phyloP scores from a whole-genome alignment of 2,888 invertebrate genomes.

The Ceratothoa steindachneri region DNA sequence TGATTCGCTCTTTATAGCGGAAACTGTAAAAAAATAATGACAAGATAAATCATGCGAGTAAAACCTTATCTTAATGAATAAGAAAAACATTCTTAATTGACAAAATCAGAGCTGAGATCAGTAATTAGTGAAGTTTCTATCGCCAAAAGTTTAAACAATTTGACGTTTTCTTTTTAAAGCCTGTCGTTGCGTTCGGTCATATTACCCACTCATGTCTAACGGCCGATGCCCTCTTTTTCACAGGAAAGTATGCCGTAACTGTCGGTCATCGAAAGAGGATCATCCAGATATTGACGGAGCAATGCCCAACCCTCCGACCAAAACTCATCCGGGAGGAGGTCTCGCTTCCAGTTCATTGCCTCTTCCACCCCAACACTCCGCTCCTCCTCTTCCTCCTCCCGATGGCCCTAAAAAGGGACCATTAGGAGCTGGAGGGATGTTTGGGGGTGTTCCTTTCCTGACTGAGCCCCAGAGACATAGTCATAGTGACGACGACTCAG shows the following conservation, averaged over 20 bases:
- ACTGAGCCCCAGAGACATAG: constrained; percentile 74
- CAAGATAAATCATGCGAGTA: background rate
- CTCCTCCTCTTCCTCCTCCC: constrained; percentile 52
- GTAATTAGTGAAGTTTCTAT: too few relatives aligned
- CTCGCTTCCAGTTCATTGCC: background rate
- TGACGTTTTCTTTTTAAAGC: too few relatives aligned
- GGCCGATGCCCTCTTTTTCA: too few relatives aligned
- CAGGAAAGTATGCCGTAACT: constrained; percentile 54
- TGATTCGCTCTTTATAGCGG: too few relatives aligned
- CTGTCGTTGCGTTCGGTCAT: too few relatives aligned
- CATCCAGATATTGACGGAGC: constrained; percentile 52
- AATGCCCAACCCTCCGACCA: background rate
- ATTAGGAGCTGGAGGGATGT: constrained; percentile 59
- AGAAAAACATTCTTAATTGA: background rate
- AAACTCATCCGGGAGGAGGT: background rate
- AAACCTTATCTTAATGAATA: background rate
- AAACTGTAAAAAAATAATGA: too few relatives aligned
- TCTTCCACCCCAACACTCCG: background rate
- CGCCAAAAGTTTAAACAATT: too few relatives aligned
- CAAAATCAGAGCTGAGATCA: background rate
- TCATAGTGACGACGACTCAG: constrained; percentile 94
- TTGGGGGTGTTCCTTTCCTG: constrained; percentile 50
- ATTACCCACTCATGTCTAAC: too few relatives aligned
- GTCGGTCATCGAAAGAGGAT: constrained; percentile 54
- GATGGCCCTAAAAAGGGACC: constrained; percentile 51